Evolutionary conservation across 2,888 invertebrate species (phyloP).

Genomic region (Formica aserva): DNA sequence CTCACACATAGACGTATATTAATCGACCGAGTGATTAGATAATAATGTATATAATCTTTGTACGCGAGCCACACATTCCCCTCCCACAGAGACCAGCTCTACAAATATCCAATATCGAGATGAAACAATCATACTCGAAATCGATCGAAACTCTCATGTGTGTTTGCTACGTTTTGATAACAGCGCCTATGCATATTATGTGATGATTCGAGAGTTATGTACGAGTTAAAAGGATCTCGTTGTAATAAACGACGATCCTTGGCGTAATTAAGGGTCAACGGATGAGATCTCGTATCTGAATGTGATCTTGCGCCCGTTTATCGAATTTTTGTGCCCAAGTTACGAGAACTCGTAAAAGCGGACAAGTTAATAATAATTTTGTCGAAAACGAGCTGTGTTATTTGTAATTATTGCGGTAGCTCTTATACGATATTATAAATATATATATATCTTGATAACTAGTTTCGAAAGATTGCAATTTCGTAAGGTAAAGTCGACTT

Average conservation of each 20-base stretch:
- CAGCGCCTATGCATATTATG: neutral
- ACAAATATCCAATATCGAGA: neutral
- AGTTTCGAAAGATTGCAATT: neutral
- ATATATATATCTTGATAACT: constrained; percentile 12
- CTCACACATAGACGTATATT: constrained; percentile 56
- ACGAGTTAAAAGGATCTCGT: neutral
- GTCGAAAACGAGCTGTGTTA: constrained; percentile 45
- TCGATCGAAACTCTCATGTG: neutral
- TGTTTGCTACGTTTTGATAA: constrained; percentile 28
- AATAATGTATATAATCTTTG: constrained; percentile 74
- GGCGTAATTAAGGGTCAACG: neutral
- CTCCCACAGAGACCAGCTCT: neutral
- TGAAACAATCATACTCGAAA: neutral
- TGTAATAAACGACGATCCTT: neutral
- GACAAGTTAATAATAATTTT: constrained; percentile 28
- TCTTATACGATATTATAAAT: constrained; percentile 27
- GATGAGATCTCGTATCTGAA: constrained; percentile 10
- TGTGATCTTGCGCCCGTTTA: neutral
- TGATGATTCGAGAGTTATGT: constrained; percentile 13
- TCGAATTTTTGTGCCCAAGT: neutral
- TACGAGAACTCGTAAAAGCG: neutral
- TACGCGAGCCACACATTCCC: constrained; percentile 51
- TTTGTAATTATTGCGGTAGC: constrained; percentile 19
- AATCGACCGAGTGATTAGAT: constrained; percentile 67
- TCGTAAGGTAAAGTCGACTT: neutral